These are phyloP conservation scores for Entomobrya multifasciata DNA, from an alignment of 2,888 invertebrate genomes.

Conservation along the genomic window DNA sequence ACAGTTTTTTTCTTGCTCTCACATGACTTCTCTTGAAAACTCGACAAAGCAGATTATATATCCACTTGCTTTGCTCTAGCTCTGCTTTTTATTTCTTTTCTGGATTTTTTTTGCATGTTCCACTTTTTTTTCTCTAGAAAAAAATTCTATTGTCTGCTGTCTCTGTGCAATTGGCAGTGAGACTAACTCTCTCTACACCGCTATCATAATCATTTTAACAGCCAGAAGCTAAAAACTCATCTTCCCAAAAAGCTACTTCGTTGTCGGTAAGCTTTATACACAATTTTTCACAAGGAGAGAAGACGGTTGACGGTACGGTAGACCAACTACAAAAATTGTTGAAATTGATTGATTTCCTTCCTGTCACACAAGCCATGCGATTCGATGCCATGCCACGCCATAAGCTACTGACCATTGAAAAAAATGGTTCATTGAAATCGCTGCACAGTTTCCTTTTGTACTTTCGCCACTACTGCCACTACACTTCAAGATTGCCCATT, in stretches of 20 bases:
- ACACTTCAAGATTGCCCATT: background rate
- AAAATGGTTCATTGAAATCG: conserved; percentile 27
- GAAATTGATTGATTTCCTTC: conserved; percentile 76
- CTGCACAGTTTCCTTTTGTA: background rate
- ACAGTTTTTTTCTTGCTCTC: conserved; percentile 28
- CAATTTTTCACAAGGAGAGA: no score
- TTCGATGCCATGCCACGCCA: background rate
- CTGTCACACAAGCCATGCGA: conserved; percentile 21
- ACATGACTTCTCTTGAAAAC: background rate
- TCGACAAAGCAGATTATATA: background rate
- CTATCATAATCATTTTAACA: background rate
- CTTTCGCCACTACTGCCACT: background rate
- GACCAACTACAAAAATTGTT: background rate
- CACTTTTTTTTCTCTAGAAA: conserved; percentile 20
- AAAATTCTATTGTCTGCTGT: background rate
- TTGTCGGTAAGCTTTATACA: no score
- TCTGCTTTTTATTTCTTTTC: background rate
- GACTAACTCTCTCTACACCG: no score
- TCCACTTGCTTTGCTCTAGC: background rate
- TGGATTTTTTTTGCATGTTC: conserved; percentile 42
- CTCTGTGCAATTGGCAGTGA: background rate
- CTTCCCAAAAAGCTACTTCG: no score
- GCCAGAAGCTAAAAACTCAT: conserved; percentile 21
- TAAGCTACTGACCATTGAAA: background rate
- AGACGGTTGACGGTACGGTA: background rate